phyloP scores from a whole-genome alignment of 2,113 vertebrate genomes.

The Chaetodon trifascialis region DNA sequence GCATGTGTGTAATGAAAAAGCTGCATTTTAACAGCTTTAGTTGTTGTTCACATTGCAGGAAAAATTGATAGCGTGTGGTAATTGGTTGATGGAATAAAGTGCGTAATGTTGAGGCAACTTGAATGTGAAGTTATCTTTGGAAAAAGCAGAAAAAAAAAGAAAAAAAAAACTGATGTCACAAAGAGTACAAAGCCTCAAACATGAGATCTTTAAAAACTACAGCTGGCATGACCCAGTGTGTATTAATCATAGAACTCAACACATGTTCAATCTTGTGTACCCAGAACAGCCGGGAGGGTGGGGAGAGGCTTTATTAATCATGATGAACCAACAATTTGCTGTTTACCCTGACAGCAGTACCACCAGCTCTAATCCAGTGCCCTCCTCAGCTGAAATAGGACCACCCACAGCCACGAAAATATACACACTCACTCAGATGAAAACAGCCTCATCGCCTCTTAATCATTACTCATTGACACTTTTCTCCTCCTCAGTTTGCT shows the following conservation, averaged over 20 bases:
- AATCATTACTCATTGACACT: constrained; percentile 43
- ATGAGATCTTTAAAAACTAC: constrained; percentile 19
- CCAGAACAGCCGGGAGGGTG: constrained; percentile 27
- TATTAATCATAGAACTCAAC: constrained; percentile 39
- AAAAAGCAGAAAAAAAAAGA: background rate
- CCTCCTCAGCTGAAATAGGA: constrained; percentile 27
- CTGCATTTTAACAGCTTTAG: background rate
- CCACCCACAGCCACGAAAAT: constrained; percentile 34
- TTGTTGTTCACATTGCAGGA: background rate
- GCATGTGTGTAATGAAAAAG: background rate
- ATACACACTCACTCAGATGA: constrained; percentile 25
- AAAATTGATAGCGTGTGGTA: background rate
- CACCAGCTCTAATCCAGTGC: constrained; percentile 24
- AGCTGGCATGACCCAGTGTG: constrained; percentile 18
- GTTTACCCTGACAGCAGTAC: constrained; percentile 58
- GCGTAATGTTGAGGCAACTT: background rate
- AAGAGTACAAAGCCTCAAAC: background rate
- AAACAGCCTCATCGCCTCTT: constrained; percentile 28
- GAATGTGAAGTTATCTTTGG: background rate
- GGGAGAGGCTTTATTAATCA: constrained; percentile 52
- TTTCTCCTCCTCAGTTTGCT: constrained; percentile 16
- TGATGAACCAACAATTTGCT: constrained; percentile 56
- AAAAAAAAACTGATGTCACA: background rate
- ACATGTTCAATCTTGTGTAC: constrained; percentile 38
- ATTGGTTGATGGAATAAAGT: background rate